phyloP scores from a whole-genome alignment of 2,888 invertebrate genomes.

The Formica aserva region DNA sequence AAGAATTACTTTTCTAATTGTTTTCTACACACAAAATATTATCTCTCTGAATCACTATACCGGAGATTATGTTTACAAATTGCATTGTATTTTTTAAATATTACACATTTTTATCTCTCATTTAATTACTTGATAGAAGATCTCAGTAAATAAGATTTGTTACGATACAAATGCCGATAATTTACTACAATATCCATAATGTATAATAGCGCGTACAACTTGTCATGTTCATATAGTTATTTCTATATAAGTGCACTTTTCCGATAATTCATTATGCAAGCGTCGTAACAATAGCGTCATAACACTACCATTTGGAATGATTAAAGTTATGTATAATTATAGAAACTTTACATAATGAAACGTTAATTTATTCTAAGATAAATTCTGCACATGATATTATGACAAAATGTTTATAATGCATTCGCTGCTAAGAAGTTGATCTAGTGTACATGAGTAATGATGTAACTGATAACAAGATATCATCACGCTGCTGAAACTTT shows the following conservation, averaged over 20 bases:
- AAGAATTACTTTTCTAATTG: background rate
- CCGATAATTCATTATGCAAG: slow-evolving; percentile 13
- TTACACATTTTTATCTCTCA: background rate
- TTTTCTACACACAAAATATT: background rate
- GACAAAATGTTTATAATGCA: background rate
- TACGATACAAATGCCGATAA: slow-evolving; percentile 55
- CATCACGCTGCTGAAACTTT: slow-evolving; percentile 47
- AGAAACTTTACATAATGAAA: background rate
- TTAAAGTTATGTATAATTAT: slow-evolving; percentile 10
- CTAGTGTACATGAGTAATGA: slow-evolving; percentile 47
- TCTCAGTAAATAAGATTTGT: background rate
- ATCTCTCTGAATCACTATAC: background rate
- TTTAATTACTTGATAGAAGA: slow-evolving; percentile 2
- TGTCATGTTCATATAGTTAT: too few species aligned
- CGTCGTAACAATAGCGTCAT: background rate
- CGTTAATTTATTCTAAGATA: slow-evolving; percentile 12
- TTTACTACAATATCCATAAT: slow-evolving; percentile 58
- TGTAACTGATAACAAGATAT: slow-evolving; percentile 66
- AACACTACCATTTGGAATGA: background rate
- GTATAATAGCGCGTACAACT: slow-evolving; percentile 55
- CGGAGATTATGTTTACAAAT: background rate
- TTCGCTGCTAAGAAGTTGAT: background rate
- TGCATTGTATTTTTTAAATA: background rate
- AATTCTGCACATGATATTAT: background rate
- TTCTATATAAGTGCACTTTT: background rate